These are phyloP conservation scores for Agriopis aurantiaria DNA, from an alignment of 2,888 invertebrate species.

Conservation along the genomic window DNA sequence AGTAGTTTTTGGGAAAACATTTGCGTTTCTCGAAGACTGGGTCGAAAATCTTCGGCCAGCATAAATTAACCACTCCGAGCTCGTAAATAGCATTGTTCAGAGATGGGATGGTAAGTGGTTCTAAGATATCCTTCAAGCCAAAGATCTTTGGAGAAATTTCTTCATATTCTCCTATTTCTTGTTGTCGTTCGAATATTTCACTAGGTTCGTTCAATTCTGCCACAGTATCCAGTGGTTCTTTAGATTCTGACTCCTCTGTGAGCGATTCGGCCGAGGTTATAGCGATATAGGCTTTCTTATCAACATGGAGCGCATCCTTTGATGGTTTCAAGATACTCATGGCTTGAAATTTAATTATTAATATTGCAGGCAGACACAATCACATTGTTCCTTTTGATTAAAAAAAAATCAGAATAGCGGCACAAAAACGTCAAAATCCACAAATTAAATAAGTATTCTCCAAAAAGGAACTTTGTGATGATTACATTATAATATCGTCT, in stretches of 20 bases:
- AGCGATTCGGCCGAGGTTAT: neutral
- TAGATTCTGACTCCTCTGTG: slow-evolving; percentile 5
- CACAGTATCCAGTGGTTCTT: slow-evolving; percentile 68
- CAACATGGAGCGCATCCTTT: neutral
- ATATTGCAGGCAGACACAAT: slow-evolving; percentile 15
- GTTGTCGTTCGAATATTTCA: slow-evolving; percentile 67
- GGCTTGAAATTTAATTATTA: slow-evolving; percentile 7
- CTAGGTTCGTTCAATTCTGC: slow-evolving; percentile 75
- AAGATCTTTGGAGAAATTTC: slow-evolving; percentile 76
- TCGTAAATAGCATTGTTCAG: slow-evolving; percentile 87
- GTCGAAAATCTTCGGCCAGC: slow-evolving; percentile 87
- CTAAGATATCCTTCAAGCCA: slow-evolving; percentile 64
- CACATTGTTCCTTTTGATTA: slow-evolving; percentile 7
- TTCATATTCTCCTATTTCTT: slow-evolving; percentile 64
- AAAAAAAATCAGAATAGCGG: neutral
- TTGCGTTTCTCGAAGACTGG: slow-evolving; percentile 86
- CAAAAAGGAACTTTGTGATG: neutral
- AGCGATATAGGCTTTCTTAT: neutral
- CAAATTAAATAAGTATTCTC: neutral
- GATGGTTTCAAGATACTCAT: slow-evolving; percentile 54
- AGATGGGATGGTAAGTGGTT: slow-evolving; percentile 79
- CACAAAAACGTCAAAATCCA: neutral
- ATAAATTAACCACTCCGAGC: slow-evolving; percentile 87
- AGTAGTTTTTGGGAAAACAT: slow-evolving; percentile 89
- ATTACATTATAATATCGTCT: too few species aligned